A percentile compares a stretch with the other conserved stretches of the same genome.
Evolutionary conservation across 1,140 invertebrate genomes (phyloP).

Genomic region (Drosophila sproati): DNA sequence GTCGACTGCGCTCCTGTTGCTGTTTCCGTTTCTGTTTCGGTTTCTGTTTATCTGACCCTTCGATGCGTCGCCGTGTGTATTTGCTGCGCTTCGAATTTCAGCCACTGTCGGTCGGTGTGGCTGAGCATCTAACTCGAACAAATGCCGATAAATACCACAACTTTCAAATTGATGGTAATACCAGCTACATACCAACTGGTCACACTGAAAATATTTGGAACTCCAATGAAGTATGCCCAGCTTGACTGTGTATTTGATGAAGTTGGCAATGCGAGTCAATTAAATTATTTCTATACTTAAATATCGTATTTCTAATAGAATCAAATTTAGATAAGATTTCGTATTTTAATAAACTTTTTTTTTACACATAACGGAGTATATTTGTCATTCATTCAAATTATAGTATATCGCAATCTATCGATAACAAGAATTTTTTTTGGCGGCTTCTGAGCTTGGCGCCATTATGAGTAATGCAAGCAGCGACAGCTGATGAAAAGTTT

Average conservation of each 20-base stretch:
- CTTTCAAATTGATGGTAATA: neutral
- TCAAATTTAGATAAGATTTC: neutral
- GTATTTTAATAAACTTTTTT: neutral
- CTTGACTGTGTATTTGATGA: neutral
- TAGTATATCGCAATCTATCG: neutral
- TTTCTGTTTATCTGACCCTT: slow-evolving; percentile 41
- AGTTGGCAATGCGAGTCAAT: slow-evolving; percentile 11
- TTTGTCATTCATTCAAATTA: too few species aligned
- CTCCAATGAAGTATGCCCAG: neutral
- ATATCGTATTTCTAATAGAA: neutral
- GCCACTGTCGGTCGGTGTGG: slow-evolving; percentile 48
- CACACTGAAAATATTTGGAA: neutral
- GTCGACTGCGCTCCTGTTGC: slow-evolving; percentile 52
- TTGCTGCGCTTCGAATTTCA: slow-evolving; percentile 62
- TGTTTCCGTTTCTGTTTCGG: slow-evolving; percentile 45
- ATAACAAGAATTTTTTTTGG: neutral
- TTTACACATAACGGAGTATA: neutral
- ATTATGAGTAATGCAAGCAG: neutral
- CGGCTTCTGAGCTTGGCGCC: neutral
- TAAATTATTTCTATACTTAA: neutral
- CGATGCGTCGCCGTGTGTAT: slow-evolving; percentile 48
- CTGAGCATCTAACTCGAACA: slow-evolving; percentile 3
- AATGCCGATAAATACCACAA: neutral
- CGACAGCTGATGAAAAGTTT: neutral
- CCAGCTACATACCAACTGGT: neutral